Percentiles rank a stretch among this genome's conserved stretches.
phyloP scores from a whole-genome alignment of 2,113 vertebrate species.

The Tachysurus vachellii region DNA sequence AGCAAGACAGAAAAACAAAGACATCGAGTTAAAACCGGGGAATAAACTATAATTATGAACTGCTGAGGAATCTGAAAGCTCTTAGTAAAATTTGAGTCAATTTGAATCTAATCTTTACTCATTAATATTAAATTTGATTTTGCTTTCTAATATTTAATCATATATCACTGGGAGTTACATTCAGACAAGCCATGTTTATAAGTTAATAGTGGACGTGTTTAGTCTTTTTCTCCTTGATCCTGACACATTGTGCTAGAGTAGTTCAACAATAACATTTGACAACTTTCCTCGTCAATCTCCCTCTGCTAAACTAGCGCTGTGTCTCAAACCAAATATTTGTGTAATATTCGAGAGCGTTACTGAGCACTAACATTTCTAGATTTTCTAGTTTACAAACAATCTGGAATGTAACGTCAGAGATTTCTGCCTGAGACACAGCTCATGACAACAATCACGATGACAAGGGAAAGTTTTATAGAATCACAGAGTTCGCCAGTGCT shows the following conservation, averaged over 20 bases:
- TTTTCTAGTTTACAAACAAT: background rate
- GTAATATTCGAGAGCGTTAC: too few species aligned
- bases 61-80: background rate
- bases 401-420: too few species aligned
- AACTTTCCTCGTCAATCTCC: too few species aligned
- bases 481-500: background rate
- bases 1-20: slow-evolving; percentile 47
- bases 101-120: too few species aligned
- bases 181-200: too few species aligned
- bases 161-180: background rate
- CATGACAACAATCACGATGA: background rate
- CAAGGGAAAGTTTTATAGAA: background rate
- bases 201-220: too few species aligned
- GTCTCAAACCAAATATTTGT: too few species aligned
- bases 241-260: too few species aligned
- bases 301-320: too few species aligned
- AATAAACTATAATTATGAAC: background rate
- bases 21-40: background rate
- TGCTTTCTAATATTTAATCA: background rate
- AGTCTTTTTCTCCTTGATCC: too few species aligned
- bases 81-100: background rate
- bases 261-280: too few species aligned
- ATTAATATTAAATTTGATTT: background rate
- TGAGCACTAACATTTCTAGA: background rate
- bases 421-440: background rate